Conservation (phyloP, 2,113 vertebrate genomes). For the Smithornis capensis region DNA sequence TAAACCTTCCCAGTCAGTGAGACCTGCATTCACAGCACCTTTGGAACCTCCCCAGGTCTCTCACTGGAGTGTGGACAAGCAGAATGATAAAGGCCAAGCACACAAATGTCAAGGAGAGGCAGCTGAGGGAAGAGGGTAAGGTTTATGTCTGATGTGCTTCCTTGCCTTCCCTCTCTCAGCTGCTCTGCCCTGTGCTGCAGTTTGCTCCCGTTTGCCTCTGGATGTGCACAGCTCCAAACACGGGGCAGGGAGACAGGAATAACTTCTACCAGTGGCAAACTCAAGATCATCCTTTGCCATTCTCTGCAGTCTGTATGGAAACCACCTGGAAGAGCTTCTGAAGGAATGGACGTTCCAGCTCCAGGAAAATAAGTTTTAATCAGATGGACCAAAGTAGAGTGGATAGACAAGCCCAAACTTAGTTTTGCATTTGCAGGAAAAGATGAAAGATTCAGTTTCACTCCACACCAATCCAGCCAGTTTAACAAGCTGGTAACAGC, state of each 20-base stretch:
- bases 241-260: rapidly evolving
- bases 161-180: background rate
- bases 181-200: background rate
- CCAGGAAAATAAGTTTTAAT: background rate
- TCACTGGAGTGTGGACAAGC: background rate
- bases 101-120: background rate
- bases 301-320: background rate
- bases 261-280: background rate
- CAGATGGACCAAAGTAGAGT: background rate
- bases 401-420: background rate
- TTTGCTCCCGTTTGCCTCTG: background rate
- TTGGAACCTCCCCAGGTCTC: background rate
- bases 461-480: background rate
- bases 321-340: background rate
- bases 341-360: background rate
- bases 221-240: background rate
- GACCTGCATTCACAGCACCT: background rate
- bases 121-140: background rate
- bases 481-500: background rate
- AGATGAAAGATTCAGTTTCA: background rate
- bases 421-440: background rate
- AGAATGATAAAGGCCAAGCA: background rate
- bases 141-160: background rate
- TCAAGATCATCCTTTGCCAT: rapidly evolving
- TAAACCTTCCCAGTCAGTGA: background rate